Evolutionary conservation across 1,140 invertebrate species (phyloP), one percentile per base, ranked within the genome.

Genomic region (Zaprionus taronus): DNA sequence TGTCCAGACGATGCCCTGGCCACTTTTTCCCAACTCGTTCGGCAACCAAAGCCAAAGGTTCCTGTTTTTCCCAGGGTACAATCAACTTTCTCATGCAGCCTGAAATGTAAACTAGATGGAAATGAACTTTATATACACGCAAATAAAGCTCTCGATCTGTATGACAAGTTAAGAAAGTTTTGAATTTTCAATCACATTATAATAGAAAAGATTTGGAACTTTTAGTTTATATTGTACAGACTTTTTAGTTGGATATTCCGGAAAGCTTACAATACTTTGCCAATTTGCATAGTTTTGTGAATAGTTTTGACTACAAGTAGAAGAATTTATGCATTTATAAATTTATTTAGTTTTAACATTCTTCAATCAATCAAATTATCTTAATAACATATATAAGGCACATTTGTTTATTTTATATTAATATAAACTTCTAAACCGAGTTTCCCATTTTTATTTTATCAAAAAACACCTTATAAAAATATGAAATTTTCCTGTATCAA

Each of bases 1-100:
- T n/a, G 14, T 41, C 47, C 47, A 22, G 20, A 49, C 17, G 47
- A 38, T 17, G 49, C 31, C 24, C 49, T 49, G 70, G 38, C 69
- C 60, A 69, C 64, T 73, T 57, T 68, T 47, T 55, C 41, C 41
- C 44, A 57, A 72, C 81, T 80, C 61, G 70, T 70, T 77, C 55
- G 67, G 20, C 51, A 57, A 36, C 38, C 17, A 55, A 17, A 28
- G 36, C 38, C 17, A 61, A 17, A 28, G 24, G 24, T 24, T 53
- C 12, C 31, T 31, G 2, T 51, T 31, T 53, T 28, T 31, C 7
- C 15, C 53, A 56, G 17, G 60, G 49, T 44, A 61, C 56, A 68
- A 34, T 68, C 56, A 62, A 73, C 65, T 61, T 41, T 68, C 44
- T 34, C 44, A 34, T 41, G 12, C 64, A 20, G 38, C 49, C 57